Evolutionary conservation across 2,113 vertebrate species (phyloP).

Genomic region (Vulpes lagopus): DNA sequence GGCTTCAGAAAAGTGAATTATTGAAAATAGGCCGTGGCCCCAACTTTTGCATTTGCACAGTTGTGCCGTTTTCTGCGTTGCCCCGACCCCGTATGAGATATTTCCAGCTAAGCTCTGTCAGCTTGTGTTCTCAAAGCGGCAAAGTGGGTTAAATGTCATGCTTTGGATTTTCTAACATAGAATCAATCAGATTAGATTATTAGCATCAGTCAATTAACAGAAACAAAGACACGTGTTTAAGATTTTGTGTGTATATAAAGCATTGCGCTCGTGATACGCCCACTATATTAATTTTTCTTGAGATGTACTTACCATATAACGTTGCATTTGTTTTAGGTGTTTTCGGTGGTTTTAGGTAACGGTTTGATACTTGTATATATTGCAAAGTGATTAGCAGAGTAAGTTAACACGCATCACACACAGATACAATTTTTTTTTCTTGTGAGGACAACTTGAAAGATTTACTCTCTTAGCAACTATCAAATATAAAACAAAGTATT

Average conservation of each 20-base stretch:
- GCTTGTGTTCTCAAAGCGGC: constrained; percentile 80
- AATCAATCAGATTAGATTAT: not conserved
- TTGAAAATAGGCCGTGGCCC: constrained; percentile 84
- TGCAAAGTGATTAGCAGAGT: too few relatives aligned
- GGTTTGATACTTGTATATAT: not conserved
- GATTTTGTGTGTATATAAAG: not conserved
- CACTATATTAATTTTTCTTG: not conserved
- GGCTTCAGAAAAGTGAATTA: constrained; percentile 70
- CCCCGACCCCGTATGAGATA: constrained; percentile 75
- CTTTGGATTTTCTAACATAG: not conserved
- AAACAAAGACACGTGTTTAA: not conserved
- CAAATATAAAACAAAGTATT: not conserved
- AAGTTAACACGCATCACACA: too few relatives aligned
- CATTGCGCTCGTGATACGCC: too few relatives aligned
- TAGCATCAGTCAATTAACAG: not conserved
- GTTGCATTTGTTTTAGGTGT: not conserved
- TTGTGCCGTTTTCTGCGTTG: constrained; percentile 84
- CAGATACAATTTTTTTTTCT: too few relatives aligned
- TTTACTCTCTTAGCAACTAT: too few relatives aligned
- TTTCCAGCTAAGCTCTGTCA: constrained; percentile 83
- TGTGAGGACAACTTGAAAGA: too few relatives aligned
- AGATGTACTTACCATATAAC: not conserved
- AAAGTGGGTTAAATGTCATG: not conserved
- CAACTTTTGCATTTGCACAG: constrained; percentile 83
- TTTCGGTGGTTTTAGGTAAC: not conserved